phyloP scores from a whole-genome alignment of 2,888 invertebrate species.

The Amphimallon solstitiale region DNA sequence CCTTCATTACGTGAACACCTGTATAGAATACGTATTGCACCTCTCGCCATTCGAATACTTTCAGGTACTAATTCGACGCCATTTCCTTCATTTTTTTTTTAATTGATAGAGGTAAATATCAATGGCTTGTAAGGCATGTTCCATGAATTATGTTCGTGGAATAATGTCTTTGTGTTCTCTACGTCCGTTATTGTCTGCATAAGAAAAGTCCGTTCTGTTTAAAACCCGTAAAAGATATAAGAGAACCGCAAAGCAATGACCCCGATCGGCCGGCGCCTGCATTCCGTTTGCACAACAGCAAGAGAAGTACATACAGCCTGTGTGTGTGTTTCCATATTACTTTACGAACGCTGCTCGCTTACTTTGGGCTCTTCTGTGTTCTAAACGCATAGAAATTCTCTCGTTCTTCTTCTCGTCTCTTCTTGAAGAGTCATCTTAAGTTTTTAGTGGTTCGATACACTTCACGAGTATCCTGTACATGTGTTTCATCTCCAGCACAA shows the following conservation, averaged over 20 bases:
- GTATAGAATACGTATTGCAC: constrained; percentile 7
- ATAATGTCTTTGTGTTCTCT: constrained; percentile 32
- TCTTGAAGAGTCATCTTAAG: constrained; percentile 15
- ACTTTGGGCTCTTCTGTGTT: constrained; percentile 16
- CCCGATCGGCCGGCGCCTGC: constrained; percentile 41
- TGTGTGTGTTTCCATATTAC: constrained; percentile 9
- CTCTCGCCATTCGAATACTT: constrained; percentile 12
- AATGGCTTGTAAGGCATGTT: constrained; percentile 30
- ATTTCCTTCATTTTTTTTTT: constrained; percentile 29
- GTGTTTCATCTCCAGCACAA: constrained; percentile 28
- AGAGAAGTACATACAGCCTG: constrained; percentile 28
- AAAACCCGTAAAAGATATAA: constrained; percentile 33
- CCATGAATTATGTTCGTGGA: constrained; percentile 31
- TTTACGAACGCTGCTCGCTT: not conserved
- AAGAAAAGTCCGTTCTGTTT: constrained; percentile 27
- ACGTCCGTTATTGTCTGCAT: constrained; percentile 35
- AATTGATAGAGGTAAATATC: constrained; percentile 32
- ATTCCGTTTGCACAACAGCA: constrained; percentile 36
- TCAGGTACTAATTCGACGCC: constrained; percentile 24
- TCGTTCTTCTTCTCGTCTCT: not conserved
- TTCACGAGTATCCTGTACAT: constrained; percentile 33
- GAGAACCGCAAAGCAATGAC: constrained; percentile 40
- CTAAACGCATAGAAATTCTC: constrained; percentile 27
- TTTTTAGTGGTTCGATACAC: constrained; percentile 24
- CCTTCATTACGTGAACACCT: constrained; percentile 17